Evolutionary conservation across 2,113 vertebrate species (phyloP).

Genomic region (Saccopteryx bilineata): DNA sequence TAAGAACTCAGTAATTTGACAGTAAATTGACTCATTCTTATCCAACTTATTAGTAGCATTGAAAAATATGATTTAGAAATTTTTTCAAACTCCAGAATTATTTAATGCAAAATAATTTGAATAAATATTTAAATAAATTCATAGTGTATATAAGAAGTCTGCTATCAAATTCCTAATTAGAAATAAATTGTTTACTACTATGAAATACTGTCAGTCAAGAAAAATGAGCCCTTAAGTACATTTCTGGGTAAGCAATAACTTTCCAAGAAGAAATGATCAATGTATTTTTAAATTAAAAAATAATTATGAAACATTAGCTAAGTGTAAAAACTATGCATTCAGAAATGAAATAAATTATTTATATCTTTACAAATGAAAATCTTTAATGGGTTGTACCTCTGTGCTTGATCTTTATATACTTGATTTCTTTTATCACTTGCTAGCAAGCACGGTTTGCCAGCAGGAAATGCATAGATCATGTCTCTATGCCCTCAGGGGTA

Average conservation of each 20-base stretch:
- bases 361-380: not conserved
- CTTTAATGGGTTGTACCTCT: not conserved
- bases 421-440: not conserved
- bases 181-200: not conserved
- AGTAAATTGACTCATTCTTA: not conserved
- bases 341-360: not conserved
- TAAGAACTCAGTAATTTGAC: not conserved
- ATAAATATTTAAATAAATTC: not conserved
- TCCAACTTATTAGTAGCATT: not conserved
- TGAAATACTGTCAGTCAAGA: not conserved
- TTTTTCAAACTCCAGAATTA: not conserved
- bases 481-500: not conserved
- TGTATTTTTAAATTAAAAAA: not conserved
- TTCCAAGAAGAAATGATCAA: slow-evolving; percentile 10
- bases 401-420: not conserved
- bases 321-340: not conserved
- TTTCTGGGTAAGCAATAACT: not conserved
- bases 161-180: not conserved
- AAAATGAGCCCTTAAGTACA: not conserved
- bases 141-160: not conserved
- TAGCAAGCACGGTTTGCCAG: not conserved
- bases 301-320: not conserved
- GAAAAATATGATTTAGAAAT: not conserved
- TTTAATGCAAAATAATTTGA: not conserved
- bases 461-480: not conserved